Base-by-base conservation (phyloP, 2,113 vertebrate species). In the Indri indri region DNA sequence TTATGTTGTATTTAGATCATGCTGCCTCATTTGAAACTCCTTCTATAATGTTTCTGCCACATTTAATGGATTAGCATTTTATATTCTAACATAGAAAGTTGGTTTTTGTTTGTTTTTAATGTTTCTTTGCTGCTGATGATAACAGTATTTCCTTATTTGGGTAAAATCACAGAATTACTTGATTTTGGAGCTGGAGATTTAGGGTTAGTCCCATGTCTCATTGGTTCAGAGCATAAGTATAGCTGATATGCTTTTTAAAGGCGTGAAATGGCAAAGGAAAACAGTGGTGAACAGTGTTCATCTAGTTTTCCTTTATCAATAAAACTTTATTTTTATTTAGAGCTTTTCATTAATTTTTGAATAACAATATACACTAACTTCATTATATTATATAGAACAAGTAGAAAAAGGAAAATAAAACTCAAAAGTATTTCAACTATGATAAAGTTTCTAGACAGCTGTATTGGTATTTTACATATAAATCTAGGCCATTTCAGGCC, bases 361-460 rank as follows among this genome's bases (percentile, higher is more conserved):
- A 65, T 17, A 97, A 81, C 30, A 94, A 97, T 57, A 68, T 82
- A 47, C 59, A 90, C 70, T 94, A 50, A 59, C 18, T 90, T 90
- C 27, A 70, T 54, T 91, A n/a, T 65, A 61, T 85, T 89, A 42
- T 0, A 47, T 13, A 95, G 63, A 92, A 12, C 22, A 87, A 81
- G 25, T 90, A 20, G 73, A 74, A n/a, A 77, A 92, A 71, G 50
- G 45, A 73, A 83, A 94, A 61, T 63, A 95, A 95, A 77, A 87
- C 34, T 61, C 37, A 74, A 52, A 52, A 92, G 47, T 87, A 81
- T 91, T 96, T 94, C 59, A 77, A 95, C 66, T 68, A 14, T 47
- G n/a, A 42, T 92, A 76, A 94, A 70, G 6, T 89, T 96, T 89
- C 22, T 81, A 68, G 61, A 45, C 25, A 84, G 4, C 42, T 87